Evolutionary conservation across 2,113 vertebrate species (phyloP).

Genomic region (Probosciger aterrimus): DNA sequence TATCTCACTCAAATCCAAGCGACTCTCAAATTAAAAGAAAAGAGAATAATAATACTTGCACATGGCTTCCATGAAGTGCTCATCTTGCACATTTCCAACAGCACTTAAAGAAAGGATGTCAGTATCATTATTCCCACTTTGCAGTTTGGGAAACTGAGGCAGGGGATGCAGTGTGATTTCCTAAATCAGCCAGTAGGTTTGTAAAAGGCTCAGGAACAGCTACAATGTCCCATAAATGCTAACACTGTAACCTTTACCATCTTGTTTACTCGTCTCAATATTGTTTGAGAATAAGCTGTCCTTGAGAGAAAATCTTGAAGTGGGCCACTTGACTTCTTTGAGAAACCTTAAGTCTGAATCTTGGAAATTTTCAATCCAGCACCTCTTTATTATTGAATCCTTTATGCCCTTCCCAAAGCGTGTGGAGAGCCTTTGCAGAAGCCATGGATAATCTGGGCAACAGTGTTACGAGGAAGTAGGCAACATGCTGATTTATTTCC

Average conservation of each 20-base stretch:
- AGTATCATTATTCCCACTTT: neutral
- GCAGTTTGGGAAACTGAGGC: neutral
- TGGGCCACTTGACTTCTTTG: neutral
- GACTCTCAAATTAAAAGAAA: neutral
- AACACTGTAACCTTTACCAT: neutral
- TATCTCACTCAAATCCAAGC: conserved; percentile 3
- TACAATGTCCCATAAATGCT: neutral
- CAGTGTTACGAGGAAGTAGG: neutral
- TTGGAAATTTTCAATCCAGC: neutral
- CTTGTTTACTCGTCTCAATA: neutral
- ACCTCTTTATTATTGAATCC: neutral
- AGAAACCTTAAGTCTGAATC: neutral
- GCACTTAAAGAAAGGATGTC: neutral
- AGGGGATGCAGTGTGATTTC: neutral
- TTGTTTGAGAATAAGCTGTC: neutral
- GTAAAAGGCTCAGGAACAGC: neutral
- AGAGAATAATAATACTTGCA: neutral
- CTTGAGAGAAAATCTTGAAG: neutral
- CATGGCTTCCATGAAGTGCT: neutral
- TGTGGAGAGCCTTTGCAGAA: neutral
- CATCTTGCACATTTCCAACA: neutral
- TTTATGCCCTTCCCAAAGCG: neutral
- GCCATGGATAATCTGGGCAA: neutral
- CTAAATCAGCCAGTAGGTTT: neutral
- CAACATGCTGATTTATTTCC: neutral